A percentile compares a stretch with the other conserved stretches of the same genome.
phyloP scores from a whole-genome alignment of 2,797 vertebrate species.

The Scolopax bukidnonensis region DNA sequence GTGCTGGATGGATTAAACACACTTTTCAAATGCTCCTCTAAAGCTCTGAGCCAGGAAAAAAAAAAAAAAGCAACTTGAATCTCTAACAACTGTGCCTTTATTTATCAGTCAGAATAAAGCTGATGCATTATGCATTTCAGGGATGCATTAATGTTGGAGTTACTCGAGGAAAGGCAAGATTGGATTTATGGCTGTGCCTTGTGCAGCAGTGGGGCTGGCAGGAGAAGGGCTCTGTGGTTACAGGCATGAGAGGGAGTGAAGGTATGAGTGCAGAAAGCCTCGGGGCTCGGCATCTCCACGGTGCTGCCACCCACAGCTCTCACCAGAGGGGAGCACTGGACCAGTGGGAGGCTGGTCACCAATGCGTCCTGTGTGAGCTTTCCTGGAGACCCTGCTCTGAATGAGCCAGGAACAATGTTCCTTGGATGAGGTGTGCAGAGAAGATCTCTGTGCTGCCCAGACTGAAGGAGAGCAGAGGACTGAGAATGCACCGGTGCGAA shows the following conservation, averaged over 20 bases:
- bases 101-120: background rate
- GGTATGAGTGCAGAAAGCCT: rapidly evolving
- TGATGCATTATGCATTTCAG: background rate
- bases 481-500: rapidly evolving
- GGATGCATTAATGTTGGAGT: rapidly evolving
- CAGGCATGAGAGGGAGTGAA: background rate
- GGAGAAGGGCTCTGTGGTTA: background rate
- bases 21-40: background rate
- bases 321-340: rapidly evolving
- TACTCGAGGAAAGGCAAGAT: rapidly evolving
- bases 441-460: background rate
- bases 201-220: rapidly evolving
- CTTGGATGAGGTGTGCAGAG: background rate
- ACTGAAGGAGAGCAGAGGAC: rapidly evolving
- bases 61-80: background rate
- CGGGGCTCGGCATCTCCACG: rapidly evolving
- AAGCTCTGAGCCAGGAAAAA: background rate
- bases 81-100: background rate
- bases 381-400: background rate
- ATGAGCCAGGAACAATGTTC: background rate
- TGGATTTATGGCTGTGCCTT: background rate
- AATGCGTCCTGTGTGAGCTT: rapidly evolving
- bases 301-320: rapidly evolving
- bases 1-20: background rate
- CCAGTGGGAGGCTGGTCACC: rapidly evolving